Evolutionary conservation across 2,888 invertebrate genomes (phyloP).

Genomic region (Isotomurus palustris): DNA sequence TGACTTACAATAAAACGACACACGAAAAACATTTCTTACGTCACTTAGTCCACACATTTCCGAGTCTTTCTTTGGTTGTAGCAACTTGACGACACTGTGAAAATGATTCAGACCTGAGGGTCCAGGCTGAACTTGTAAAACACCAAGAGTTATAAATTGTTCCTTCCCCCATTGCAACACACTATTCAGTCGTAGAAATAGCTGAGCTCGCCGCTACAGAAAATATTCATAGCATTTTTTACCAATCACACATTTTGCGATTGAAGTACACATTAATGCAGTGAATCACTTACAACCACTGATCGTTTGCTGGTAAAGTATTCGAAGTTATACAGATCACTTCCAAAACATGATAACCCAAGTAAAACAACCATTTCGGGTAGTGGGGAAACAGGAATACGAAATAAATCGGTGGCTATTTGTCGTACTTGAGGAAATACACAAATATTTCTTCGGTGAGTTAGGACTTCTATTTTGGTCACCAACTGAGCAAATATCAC

Average conservation of each 20-base stretch:
- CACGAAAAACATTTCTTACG: neutral
- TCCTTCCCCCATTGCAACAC: neutral
- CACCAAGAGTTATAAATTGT: neutral
- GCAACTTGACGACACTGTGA: neutral
- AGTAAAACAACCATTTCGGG: neutral
- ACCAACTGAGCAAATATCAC: slow-evolving; percentile 19
- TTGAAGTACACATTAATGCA: too few relatives aligned
- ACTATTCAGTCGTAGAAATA: neutral
- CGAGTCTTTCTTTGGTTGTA: neutral
- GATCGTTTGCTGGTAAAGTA: neutral
- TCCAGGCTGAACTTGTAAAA: neutral
- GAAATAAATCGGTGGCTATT: neutral
- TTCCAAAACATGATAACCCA: neutral
- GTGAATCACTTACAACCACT: too few relatives aligned
- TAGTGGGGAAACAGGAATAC: neutral
- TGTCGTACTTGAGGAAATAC: neutral
- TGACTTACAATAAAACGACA: too few relatives aligned
- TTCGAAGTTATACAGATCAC: neutral
- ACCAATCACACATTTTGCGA: too few relatives aligned
- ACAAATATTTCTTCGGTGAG: neutral
- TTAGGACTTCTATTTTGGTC: slow-evolving; percentile 1
- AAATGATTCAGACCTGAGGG: neutral
- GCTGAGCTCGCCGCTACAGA: too few relatives aligned
- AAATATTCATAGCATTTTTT: too few relatives aligned
- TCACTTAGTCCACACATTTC: slow-evolving; percentile 3